A percentile compares a stretch with the other conserved stretches of the same genome.
Evolutionary conservation across 1,140 invertebrate species (phyloP).

Genomic region (Reticulitermes speratus): DNA sequence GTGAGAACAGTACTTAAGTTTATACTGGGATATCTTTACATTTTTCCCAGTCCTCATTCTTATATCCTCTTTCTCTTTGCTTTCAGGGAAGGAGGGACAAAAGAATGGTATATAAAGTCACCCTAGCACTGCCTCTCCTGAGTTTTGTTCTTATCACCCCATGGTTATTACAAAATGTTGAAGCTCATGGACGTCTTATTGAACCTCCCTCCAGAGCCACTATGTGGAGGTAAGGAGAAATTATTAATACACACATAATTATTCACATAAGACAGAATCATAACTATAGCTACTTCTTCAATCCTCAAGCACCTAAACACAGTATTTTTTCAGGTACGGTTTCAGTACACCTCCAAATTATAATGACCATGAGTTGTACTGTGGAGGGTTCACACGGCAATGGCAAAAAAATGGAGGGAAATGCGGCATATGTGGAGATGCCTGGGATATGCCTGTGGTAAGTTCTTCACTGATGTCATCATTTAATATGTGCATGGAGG

Average conservation of each 20-base stretch:
- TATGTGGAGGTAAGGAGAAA: slow-evolving; percentile 60
- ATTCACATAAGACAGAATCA: too few species aligned
- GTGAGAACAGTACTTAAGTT: too few species aligned
- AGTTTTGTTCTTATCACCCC: background rate
- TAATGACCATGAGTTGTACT: slow-evolving; percentile 87
- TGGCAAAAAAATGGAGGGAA: slow-evolving; percentile 72
- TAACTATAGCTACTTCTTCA: too few species aligned
- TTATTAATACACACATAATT: too few species aligned
- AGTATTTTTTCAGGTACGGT: slow-evolving; percentile 47
- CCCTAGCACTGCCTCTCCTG: background rate
- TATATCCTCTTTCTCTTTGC: too few species aligned
- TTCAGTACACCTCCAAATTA: slow-evolving; percentile 68
- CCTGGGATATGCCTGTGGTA: slow-evolving; percentile 66
- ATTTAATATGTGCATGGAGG: background rate
- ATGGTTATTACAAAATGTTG: background rate
- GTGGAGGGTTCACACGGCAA: slow-evolving; percentile 80
- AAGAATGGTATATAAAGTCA: background rate
- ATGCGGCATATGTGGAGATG: slow-evolving; percentile 86
- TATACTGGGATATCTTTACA: too few species aligned
- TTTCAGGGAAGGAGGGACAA: slow-evolving; percentile 1
- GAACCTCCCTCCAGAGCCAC: slow-evolving; percentile 82
- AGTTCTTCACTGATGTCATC: slow-evolving; percentile 23
- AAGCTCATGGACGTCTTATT: slow-evolving; percentile 71
- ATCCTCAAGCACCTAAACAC: background rate
- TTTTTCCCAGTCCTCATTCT: too few species aligned